Percentiles rank a stretch among this genome's conserved stretches.
Conservation (phyloP, 1,140 invertebrate species). For the Drosophila melanica region DNA sequence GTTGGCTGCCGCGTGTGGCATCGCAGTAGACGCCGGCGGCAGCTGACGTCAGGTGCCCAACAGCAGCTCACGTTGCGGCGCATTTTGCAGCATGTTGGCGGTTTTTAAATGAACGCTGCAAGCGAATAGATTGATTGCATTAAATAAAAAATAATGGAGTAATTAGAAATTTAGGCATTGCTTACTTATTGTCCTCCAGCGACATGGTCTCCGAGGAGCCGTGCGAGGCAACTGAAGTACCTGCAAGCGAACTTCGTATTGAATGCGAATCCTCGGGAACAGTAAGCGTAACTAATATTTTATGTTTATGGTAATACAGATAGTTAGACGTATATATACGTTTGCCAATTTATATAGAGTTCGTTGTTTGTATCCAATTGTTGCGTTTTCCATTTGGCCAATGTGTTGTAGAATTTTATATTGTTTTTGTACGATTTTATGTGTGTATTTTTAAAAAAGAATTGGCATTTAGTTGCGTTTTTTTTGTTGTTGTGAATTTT, state of each 20-base stretch:
- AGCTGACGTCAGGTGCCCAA: slow-evolving; percentile 76
- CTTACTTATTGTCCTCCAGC: slow-evolving; percentile 83
- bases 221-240: slow-evolving; percentile 83
- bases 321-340: slow-evolving; percentile 29
- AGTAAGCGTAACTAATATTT: slow-evolving; percentile 80
- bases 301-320: slow-evolving; percentile 24
- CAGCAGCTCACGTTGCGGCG: slow-evolving; percentile 74
- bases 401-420: slow-evolving; percentile 53
- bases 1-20: slow-evolving; percentile 44
- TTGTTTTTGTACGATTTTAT: background rate
- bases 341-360: slow-evolving; percentile 28
- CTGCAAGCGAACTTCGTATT: slow-evolving; percentile 84
- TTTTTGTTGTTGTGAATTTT: slow-evolving; percentile 26
- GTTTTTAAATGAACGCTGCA: slow-evolving; percentile 77
- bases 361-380: slow-evolving; percentile 42
- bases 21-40: slow-evolving; percentile 50
- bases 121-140: background rate
- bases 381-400: slow-evolving; percentile 45
- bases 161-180: background rate
- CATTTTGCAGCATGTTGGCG: slow-evolving; percentile 77
- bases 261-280: slow-evolving; percentile 83
- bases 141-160: background rate
- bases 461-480: slow-evolving; percentile 65
- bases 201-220: slow-evolving; percentile 83
- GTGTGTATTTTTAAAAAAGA: slow-evolving; percentile 35